Conservation (phyloP, 1,140 invertebrate genomes). For the Lerema accius region DNA sequence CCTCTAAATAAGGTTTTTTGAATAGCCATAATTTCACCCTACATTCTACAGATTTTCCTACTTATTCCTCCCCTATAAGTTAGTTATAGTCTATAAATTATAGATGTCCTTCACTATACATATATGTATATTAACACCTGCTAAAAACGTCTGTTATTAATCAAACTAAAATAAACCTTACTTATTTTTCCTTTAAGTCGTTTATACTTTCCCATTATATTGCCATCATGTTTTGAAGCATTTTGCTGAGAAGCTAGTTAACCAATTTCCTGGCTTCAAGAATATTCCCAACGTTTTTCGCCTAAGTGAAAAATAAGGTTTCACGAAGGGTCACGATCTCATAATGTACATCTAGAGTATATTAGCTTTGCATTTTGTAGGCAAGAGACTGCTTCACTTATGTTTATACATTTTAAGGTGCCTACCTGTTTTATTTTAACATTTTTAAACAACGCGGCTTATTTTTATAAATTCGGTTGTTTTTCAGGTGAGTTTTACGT, state of each 20-base stretch:
- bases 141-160: no score
- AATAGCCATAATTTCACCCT: no score
- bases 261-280: neutral
- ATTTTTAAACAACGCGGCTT: no score
- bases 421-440: neutral
- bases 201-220: neutral
- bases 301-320: neutral
- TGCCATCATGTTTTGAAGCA: neutral
- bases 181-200: neutral
- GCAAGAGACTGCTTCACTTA: neutral
- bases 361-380: constrained; percentile 3
- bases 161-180: no score
- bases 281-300: neutral
- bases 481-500: no score
- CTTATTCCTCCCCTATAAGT: no score
- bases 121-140: no score
- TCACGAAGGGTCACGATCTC: neutral
- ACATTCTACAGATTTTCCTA: no score
- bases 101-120: no score
- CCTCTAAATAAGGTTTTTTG: no score
- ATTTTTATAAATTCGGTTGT: neutral
- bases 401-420: neutral
- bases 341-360: constrained; percentile 2
- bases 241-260: neutral
- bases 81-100: no score